Base-by-base conservation (phyloP, 1,140 invertebrate genomes). In the Heliconius himera region DNA sequence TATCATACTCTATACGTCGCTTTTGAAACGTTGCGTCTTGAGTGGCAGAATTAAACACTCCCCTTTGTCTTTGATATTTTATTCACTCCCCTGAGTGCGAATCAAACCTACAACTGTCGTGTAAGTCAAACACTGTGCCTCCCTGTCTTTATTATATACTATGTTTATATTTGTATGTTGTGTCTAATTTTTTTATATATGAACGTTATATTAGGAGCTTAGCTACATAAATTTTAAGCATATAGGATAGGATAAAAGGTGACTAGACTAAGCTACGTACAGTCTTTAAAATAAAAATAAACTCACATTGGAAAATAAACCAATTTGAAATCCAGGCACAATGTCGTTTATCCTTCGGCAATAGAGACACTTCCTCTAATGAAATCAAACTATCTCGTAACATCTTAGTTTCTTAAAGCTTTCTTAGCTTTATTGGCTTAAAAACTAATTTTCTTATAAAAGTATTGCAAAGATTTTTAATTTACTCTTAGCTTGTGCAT, bases 291-390 rank as follows among this genome's bases (percentile, higher is more conserved):
- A 26, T 16, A 29, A 66, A 29, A 66, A 66, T 1, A 66, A 72
- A 77, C 76, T 77, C 11, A 77, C 76, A 77, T 72, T 77, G 76
- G 16, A 51, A 33, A 33, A 77, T 72, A 71, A 77, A 29, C 66
- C 70, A 71, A 54, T 54, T 54, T 9, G 70, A 66, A 20, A 77
- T 77, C 66, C 66, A 77, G 8, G 26, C 26, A 72, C 76, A 77
- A 46, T 46, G 29, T 71, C 41, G 70, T 36, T 72, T 71, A 72
- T 77, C 76, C 38, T 11, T 77, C n/a, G 76, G 66, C 41, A 29
- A 29, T 5, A 77, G 76, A 41, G 66, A 77, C 76, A 77, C 76
- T 70, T 71, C 36, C 66, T 71, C 76, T 46, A 36, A 26, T n/a
- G 26, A 18, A 29, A 71, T 54, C 41, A 77, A 70, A 29, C 75